These are phyloP conservation scores for Chiloscyllium punctatum DNA, from an alignment of 2,797 vertebrate genomes.

Conservation along the genomic window DNA sequence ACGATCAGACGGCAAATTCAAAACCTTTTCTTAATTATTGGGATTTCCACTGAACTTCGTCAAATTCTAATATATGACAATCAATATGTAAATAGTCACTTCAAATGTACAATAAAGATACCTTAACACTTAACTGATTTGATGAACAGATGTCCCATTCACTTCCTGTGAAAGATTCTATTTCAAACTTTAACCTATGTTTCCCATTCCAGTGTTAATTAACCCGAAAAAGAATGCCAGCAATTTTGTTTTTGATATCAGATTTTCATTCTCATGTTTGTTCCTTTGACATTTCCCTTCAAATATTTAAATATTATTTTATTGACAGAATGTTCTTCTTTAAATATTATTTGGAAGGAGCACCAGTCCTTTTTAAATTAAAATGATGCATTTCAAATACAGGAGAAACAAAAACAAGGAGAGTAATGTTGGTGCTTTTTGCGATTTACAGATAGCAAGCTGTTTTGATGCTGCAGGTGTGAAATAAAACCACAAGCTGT, in stretches of 20 bases:
- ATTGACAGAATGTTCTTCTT: neutral
- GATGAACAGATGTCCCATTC: neutral
- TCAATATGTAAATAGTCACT: neutral
- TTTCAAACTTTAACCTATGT: neutral
- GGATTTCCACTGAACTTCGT: neutral
- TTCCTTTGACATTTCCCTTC: neutral
- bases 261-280: neutral
- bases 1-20: neutral
- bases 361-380: neutral
- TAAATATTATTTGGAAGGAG: neutral
- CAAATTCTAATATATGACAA: neutral
- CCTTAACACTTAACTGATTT: neutral
- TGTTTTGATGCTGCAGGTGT: conserved; percentile 53
- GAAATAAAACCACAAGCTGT: conserved; percentile 49
- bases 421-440: conserved; percentile 43
- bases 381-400: neutral
- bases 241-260: neutral
- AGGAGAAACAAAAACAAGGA: neutral
- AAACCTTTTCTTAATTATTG: neutral
- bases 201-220: neutral
- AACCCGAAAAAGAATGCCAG: neutral
- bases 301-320: neutral
- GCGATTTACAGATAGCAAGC: conserved; percentile 51
- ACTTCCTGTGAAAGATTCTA: neutral
- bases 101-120: neutral